These are phyloP conservation scores for Peromyscus attwateri DNA, from an alignment of 2,797 vertebrate species.

Conservation along the genomic window DNA sequence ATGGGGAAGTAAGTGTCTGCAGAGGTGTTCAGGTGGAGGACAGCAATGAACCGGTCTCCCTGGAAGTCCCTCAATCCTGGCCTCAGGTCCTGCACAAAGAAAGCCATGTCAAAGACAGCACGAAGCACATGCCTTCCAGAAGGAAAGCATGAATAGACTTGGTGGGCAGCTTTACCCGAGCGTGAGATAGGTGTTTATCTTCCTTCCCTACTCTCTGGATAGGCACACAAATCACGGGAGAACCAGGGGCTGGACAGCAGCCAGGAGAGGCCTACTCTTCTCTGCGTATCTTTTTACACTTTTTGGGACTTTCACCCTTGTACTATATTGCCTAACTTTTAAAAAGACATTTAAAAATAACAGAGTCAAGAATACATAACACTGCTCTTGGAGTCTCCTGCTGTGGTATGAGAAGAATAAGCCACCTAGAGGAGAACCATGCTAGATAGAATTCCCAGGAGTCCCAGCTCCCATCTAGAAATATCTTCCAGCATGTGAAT, in stretches of 20 bases:
- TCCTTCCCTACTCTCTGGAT: background rate
- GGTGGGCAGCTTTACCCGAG: conserved; percentile 14
- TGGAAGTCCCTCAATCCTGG: background rate
- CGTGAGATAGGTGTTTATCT: background rate
- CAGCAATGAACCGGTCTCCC: background rate
- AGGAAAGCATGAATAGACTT: conserved; percentile 1
- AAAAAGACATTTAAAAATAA: conserved; percentile 57
- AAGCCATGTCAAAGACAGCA: background rate
- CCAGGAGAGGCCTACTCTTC: conserved; percentile 21
- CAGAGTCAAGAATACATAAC: conserved; percentile 53
- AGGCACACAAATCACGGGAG: background rate
- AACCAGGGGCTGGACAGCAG: background rate
- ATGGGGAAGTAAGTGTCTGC: background rate
- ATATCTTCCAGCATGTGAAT: background rate
- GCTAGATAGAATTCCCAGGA: background rate
- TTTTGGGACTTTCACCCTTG: conserved; percentile 25
- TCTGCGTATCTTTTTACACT: background rate
- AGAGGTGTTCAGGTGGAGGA: background rate
- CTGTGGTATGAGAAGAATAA: background rate
- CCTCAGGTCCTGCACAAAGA: background rate
- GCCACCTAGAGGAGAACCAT: background rate
- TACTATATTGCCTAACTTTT: background rate
- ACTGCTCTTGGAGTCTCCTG: conserved; percentile 7
- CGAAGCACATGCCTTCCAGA: background rate
- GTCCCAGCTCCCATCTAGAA: background rate